A percentile compares a stretch with the other conserved stretches of the same genome.
phyloP scores from a whole-genome alignment of 2,888 invertebrate species.

The Eurytoma californica region DNA sequence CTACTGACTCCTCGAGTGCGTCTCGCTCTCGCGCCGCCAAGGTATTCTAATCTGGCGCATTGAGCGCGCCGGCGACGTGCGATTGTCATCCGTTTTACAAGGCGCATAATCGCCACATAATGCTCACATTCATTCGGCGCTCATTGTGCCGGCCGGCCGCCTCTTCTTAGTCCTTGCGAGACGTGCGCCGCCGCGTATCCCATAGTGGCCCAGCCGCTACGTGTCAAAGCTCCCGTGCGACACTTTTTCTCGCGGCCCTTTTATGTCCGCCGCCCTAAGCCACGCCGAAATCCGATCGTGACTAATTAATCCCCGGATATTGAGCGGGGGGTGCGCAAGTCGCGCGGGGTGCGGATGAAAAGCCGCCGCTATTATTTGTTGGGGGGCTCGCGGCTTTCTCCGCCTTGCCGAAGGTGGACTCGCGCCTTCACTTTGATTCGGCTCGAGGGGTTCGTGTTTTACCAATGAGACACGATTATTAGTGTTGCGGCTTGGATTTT shows the following conservation, averaged over 20 bases:
- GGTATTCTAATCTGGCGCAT: slow-evolving; percentile 55
- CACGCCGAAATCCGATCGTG: slow-evolving; percentile 62
- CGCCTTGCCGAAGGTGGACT: neutral
- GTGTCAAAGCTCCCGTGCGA: no score
- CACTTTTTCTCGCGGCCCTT: no score
- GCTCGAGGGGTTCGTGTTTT: neutral
- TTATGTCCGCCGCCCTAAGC: no score
- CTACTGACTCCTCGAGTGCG: slow-evolving; percentile 20
- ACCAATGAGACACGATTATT: no score
- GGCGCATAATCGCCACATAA: slow-evolving; percentile 70
- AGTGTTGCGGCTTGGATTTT: no score
- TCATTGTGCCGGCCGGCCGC: slow-evolving; percentile 42
- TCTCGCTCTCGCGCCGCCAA: slow-evolving; percentile 9
- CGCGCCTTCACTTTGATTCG: neutral
- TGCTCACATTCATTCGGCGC: slow-evolving; percentile 67
- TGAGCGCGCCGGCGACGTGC: slow-evolving; percentile 32
- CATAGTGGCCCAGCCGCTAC: neutral
- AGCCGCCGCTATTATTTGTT: slow-evolving; percentile 14
- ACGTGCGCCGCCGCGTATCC: slow-evolving; percentile 69
- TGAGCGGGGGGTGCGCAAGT: neutral
- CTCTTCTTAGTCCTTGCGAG: slow-evolving; percentile 66
- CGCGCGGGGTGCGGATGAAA: slow-evolving; percentile 27
- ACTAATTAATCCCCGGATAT: slow-evolving; percentile 69
- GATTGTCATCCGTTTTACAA: slow-evolving; percentile 71
- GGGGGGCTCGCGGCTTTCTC: slow-evolving; percentile 2